Conservation (phyloP, 35 echinoderm and acorn worm genomes). For the Eucidaris tribuloides region DNA sequence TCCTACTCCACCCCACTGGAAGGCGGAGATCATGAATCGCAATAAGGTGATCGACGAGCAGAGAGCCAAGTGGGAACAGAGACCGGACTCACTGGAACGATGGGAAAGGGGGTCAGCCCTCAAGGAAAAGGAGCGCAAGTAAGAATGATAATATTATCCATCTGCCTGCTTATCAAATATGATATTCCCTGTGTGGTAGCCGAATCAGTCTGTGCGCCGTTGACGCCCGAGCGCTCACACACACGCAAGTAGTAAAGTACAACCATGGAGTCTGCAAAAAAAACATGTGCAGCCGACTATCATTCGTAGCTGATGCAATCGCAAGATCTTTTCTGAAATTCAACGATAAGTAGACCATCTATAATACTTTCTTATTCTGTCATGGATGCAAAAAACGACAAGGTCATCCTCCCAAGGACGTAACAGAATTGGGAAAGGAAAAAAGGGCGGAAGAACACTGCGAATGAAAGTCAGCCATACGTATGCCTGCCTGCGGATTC, state of each 20-base stretch:
- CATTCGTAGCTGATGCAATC: no score
- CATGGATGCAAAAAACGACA: no score
- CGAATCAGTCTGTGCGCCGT: not conserved
- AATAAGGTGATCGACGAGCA: constrained; percentile 14
- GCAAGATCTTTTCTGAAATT: no score
- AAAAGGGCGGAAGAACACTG: no score
- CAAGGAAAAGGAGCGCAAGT: constrained; percentile 27
- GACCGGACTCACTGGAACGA: constrained; percentile 18
- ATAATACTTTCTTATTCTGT: no score
- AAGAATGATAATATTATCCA: not conserved
- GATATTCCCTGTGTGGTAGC: not conserved
- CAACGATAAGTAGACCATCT: no score
- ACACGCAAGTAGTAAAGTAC: not conserved
- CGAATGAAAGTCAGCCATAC: no score
- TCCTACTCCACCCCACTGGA: constrained; percentile 87
- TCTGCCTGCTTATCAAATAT: not conserved
- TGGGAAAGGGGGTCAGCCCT: constrained; percentile 79
- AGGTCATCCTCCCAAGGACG: no score
- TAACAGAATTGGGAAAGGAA: no score
- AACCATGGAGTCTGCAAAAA: no score
- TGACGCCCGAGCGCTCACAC: not conserved
- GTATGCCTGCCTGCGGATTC: no score
- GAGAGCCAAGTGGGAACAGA: not conserved
- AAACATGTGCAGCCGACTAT: no score
- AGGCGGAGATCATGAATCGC: constrained; percentile 52